A percentile compares a stretch with the other conserved stretches of the same genome.
phyloP scores from a whole-genome alignment of 2,797 vertebrate species.

The Oryzias sinensis region DNA sequence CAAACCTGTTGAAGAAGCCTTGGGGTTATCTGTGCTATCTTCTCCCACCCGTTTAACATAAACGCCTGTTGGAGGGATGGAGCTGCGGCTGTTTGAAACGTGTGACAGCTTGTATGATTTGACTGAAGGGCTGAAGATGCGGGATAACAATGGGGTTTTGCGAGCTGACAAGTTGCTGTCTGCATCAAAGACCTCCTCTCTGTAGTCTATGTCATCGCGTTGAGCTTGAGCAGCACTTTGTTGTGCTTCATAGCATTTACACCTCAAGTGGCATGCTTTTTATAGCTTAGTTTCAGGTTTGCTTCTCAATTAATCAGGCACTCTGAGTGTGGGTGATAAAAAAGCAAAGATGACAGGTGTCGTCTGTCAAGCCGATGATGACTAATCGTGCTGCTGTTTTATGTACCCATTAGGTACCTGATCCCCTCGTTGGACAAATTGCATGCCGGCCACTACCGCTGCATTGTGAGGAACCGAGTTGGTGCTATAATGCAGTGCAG shows the following conservation, averaged over 20 bases:
- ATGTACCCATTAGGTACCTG: slow-evolving; percentile 84
- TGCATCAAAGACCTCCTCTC: slow-evolving; percentile 5
- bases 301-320: slow-evolving; percentile 43
- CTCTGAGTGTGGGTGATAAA: slow-evolving; percentile 39
- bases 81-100: slow-evolving; percentile 20
- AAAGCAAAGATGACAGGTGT: slow-evolving; percentile 45
- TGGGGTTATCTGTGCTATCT: slow-evolving; percentile 37
- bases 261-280: slow-evolving; percentile 38
- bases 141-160: slow-evolving; percentile 35
- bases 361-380: slow-evolving; percentile 47
- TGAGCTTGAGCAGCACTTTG: slow-evolving; percentile 3
- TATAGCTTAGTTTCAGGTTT: slow-evolving; percentile 25
- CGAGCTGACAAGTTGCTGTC: slow-evolving; percentile 36
- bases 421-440: slow-evolving; percentile 92
- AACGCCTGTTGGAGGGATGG: slow-evolving; percentile 34
- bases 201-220: slow-evolving; percentile 16
- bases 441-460: slow-evolving; percentile 95
- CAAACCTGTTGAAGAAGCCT: slow-evolving; percentile 62
- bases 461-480: slow-evolving; percentile 94
- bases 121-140: slow-evolving; percentile 26
- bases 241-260: slow-evolving; percentile 20
- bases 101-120: slow-evolving; percentile 26
- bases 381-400: slow-evolving; percentile 52
- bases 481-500: slow-evolving; percentile 95
- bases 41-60: slow-evolving; percentile 61